Evolutionary conservation across 2,888 invertebrate species (phyloP), one percentile per base, ranked within the genome.

Genomic region (Drosophila dives): DNA sequence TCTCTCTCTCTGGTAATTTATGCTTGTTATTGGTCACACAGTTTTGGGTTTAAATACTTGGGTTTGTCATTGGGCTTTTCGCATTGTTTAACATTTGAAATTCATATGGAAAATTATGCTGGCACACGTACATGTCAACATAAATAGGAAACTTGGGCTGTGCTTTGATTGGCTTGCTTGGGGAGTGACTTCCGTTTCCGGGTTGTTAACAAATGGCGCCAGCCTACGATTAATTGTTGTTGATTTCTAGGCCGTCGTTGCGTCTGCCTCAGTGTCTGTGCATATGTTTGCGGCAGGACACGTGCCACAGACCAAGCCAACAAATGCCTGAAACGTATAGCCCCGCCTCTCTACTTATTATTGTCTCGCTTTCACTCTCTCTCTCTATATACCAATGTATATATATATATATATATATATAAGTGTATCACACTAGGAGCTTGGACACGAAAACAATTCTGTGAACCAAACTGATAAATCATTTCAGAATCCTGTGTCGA

Each of bases 181-280:
- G 78, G 69, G 66, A 55, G 72, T 74, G 69, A 81, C 89, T 81
- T 85, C 85, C 85, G 89, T 79, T 89, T 89, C 85, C 85, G 89
- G 77, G 74, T 72, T 77, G 78, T 89, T 81, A 81, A 77, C 89
- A 85, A 89, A 86, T 89, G 85, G 89, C 85, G 85, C 85, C 85
- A 85, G 73, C 69, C 58, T 58, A 86, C 85, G 77, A 85, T 85
- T 85, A 85, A 85, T 89, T 85, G 79, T 86, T 85, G 71, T 74
- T 86, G 84, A 89, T 81, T 83, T 86, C 71, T 50, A 51, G 67
- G 66, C 66, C 56, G 42, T 20, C 60, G 45, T 17, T 33, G 48
- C 53, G 51, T 51, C 59, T 51, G 48, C 42, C 54, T 59, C 42
- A 50, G 34, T 58, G 50, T 15, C 53, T 49, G 34, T 60, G 36